Evolutionary conservation across 2,888 invertebrate species (phyloP).

Genomic region (Pristionchus maxplancki): DNA sequence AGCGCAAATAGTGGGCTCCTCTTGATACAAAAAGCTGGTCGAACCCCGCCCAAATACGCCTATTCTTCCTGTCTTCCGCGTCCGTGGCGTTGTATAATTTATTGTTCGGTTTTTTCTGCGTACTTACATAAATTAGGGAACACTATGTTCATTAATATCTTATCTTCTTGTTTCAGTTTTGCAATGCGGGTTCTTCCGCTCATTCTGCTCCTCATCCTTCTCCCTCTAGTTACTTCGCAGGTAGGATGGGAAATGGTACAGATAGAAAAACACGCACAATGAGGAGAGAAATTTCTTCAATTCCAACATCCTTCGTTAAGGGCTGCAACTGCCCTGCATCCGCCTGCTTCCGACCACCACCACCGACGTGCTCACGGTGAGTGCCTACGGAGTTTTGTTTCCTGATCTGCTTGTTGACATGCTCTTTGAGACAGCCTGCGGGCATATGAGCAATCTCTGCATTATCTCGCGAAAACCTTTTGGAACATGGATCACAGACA

Average conservation of each 20-base stretch:
- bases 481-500: not conserved
- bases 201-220: not conserved
- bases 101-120: not conserved
- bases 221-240: not conserved
- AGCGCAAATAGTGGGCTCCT: not conserved
- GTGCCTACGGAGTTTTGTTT: not conserved
- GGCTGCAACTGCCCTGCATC: conserved; percentile 44
- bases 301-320: too few species aligned
- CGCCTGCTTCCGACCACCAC: conserved; percentile 46
- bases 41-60: not conserved
- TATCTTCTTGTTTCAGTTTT: not conserved
- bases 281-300: too few species aligned
- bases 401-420: not conserved
- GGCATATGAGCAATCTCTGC: too few species aligned
- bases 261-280: too few species aligned
- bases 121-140: too few species aligned
- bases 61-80: not conserved
- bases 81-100: not conserved
- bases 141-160: not conserved
- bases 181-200: not conserved
- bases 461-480: too few species aligned
- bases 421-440: too few species aligned
- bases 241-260: too few species aligned
- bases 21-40: not conserved
- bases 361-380: conserved; percentile 34